Percentiles rank a stretch among this genome's conserved stretches.
Evolutionary conservation across 2,797 vertebrate genomes (phyloP).

Genomic region (Aeoliscus strigatus): DNA sequence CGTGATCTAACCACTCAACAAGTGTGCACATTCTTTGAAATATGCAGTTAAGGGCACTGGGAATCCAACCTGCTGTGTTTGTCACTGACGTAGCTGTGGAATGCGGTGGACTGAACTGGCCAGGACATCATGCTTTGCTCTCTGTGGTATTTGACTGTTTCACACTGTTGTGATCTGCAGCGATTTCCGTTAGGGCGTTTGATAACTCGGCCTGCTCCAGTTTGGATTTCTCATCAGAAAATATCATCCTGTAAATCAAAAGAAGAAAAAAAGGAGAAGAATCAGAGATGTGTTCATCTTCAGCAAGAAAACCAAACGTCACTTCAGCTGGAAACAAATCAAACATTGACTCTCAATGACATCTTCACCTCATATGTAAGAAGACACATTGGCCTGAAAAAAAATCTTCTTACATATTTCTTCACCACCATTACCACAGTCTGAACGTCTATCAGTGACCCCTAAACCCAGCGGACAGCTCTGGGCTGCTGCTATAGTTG

Average conservation of each 20-base stretch:
- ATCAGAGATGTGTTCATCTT: slow-evolving; percentile 23
- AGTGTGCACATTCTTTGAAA: slow-evolving; percentile 54
- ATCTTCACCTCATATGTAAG: slow-evolving; percentile 67
- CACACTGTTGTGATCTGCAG: slow-evolving; percentile 85
- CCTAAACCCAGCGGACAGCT: too few species aligned
- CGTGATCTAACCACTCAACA: slow-evolving; percentile 74
- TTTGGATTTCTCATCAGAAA: slow-evolving; percentile 81
- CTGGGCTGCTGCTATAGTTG: too few species aligned
- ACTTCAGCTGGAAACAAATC: slow-evolving; percentile 18
- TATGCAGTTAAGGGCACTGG: slow-evolving; percentile 91
- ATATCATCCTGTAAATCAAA: slow-evolving; percentile 78
- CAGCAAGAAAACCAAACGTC: slow-evolving; percentile 1
- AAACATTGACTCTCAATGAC: slow-evolving; percentile 53
- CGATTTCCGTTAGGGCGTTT: slow-evolving; percentile 77
- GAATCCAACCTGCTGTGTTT: slow-evolving; percentile 77
- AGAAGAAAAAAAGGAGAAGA: background rate
- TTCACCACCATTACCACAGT: slow-evolving; percentile 66
- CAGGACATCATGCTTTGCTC: slow-evolving; percentile 89
- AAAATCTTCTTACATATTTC: slow-evolving; percentile 67
- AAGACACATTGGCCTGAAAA: slow-evolving; percentile 33
- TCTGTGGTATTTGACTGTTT: slow-evolving; percentile 84
- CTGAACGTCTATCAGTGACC: too few species aligned
- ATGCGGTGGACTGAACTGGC: slow-evolving; percentile 66
- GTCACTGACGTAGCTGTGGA: slow-evolving; percentile 70
- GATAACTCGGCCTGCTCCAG: slow-evolving; percentile 78